phyloP scores from a whole-genome alignment of 2,113 vertebrate genomes.

The Piaya cayana region DNA sequence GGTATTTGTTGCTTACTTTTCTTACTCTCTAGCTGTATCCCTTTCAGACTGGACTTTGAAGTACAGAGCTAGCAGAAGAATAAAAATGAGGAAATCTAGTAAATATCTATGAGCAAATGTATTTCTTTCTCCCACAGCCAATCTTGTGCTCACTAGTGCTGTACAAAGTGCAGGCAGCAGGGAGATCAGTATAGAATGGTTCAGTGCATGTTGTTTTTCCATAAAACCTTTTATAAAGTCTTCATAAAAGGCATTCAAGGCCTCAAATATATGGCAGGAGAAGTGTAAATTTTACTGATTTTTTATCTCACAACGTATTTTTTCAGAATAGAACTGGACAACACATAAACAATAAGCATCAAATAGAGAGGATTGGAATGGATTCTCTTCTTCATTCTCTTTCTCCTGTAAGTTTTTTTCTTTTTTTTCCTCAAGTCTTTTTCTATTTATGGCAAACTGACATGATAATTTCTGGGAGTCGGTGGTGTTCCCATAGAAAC shows the following conservation, averaged over 20 bases:
- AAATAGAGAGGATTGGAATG: not conserved
- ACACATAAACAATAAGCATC: not conserved
- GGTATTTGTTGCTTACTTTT: not conserved
- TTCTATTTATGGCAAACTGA: conserved; percentile 70
- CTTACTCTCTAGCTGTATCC: not conserved
- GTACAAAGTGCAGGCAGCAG: not conserved
- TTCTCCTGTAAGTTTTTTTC: not conserved
- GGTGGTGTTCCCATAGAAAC: conserved; percentile 79
- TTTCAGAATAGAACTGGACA: not conserved
- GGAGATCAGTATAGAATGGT: not conserved
- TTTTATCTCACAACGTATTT: not conserved
- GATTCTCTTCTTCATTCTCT: not conserved
- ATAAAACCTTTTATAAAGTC: not conserved
- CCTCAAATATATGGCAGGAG: not conserved
- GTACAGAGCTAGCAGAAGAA: not conserved
- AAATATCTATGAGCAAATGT: not conserved
- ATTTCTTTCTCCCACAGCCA: not conserved
- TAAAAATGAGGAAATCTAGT: not conserved
- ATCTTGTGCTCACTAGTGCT: not conserved
- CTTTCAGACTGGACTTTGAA: not conserved
- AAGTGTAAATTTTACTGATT: not conserved
- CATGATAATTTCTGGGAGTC: conserved; percentile 68
- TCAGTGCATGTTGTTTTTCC: not conserved
- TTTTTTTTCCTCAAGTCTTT: rapidly evolving
- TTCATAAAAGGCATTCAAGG: not conserved